Evolutionary conservation across 1,140 invertebrate genomes (phyloP).

Genomic region (Hylaeus volcanicus): DNA sequence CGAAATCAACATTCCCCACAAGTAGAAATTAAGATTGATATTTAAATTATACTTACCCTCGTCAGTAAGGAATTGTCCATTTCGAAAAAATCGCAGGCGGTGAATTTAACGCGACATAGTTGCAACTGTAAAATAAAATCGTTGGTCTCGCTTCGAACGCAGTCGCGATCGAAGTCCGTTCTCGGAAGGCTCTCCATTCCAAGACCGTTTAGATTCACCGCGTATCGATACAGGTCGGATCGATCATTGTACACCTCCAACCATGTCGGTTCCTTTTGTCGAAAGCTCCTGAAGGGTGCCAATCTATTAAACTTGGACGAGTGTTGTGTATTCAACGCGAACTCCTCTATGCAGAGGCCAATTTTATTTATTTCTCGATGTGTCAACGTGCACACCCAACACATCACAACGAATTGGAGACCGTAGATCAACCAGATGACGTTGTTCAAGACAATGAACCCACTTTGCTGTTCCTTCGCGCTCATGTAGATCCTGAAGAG

Average conservation of each 20-base stretch:
- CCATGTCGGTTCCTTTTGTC: background rate
- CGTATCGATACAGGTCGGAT: background rate
- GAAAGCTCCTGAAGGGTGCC: background rate
- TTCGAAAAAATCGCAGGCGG: slow-evolving; percentile 65
- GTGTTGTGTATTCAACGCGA: slow-evolving; percentile 46
- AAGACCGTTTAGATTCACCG: slow-evolving; percentile 21
- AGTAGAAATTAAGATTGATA: too few relatives aligned
- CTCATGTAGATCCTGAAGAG: slow-evolving; percentile 72
- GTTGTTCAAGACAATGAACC: slow-evolving; percentile 70
- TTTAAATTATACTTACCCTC: slow-evolving; percentile 52
- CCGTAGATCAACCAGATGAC: slow-evolving; percentile 70
- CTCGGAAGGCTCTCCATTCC: slow-evolving; percentile 40
- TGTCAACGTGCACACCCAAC: slow-evolving; percentile 60
- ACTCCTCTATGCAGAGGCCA: slow-evolving; percentile 47
- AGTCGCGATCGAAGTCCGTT: slow-evolving; percentile 45
- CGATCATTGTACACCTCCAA: slow-evolving; percentile 4
- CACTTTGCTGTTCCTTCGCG: slow-evolving; percentile 61
- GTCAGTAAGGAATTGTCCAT: slow-evolving; percentile 67
- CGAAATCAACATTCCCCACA: background rate
- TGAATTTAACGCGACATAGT: slow-evolving; percentile 58
- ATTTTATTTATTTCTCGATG: slow-evolving; percentile 60
- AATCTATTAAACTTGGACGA: background rate
- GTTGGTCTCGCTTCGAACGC: slow-evolving; percentile 62
- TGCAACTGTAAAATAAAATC: slow-evolving; percentile 67
- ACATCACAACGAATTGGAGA: slow-evolving; percentile 59